phyloP scores from a whole-genome alignment of 2,113 vertebrate species.

The Enhydra lutris region DNA sequence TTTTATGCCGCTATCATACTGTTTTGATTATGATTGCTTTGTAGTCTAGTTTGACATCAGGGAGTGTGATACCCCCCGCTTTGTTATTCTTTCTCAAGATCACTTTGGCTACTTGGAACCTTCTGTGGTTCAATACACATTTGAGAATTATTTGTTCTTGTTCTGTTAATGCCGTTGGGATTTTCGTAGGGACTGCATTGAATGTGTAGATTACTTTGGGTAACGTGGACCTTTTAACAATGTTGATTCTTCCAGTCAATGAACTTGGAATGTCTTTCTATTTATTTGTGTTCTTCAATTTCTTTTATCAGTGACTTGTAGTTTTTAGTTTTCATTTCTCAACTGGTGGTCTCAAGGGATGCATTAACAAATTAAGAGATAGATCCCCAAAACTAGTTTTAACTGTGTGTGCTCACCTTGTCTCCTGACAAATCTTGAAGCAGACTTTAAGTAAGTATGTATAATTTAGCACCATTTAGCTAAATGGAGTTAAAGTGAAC shows the following conservation, averaged over 20 bases:
- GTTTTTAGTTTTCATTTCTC: background rate
- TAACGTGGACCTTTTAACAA: background rate
- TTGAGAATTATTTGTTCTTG: background rate
- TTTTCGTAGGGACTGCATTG: background rate
- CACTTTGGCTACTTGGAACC: background rate
- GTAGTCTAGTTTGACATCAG: background rate
- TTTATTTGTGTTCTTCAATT: background rate
- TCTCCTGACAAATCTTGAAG: constrained; percentile 28
- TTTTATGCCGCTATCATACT: background rate
- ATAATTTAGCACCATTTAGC: background rate
- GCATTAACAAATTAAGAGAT: background rate
- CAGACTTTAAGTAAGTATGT: background rate
- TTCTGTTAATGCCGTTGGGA: background rate
- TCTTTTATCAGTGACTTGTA: background rate
- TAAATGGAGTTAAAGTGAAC: constrained; percentile 15
- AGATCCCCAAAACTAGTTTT: constrained; percentile 32
- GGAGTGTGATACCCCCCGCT: background rate
- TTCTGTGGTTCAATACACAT: background rate
- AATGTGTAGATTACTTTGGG: background rate
- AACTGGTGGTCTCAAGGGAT: background rate
- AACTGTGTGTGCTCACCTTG: background rate
- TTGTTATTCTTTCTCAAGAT: background rate
- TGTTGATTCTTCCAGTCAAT: background rate
- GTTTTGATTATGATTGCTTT: background rate
- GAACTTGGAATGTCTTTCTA: background rate